Evolutionary conservation across 2,888 invertebrate genomes (phyloP), one percentile per base, ranked within the genome.

Genomic region (Elaeidobius kamerunicus): DNA sequence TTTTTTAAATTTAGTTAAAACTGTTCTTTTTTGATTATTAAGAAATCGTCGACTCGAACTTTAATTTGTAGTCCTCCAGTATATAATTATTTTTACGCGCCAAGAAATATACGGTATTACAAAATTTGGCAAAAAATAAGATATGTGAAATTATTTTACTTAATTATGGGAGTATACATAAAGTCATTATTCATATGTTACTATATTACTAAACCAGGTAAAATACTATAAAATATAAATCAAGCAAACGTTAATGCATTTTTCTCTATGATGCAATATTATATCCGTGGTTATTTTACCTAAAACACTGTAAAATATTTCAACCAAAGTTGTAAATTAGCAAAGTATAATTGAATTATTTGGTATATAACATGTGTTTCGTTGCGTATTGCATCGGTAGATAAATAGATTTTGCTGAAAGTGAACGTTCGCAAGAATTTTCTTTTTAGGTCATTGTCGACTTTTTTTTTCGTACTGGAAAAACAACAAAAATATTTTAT

Each of bases 341-440:
- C 11, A n/a, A 30, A 30, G 30, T 30, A 3, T 30, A 30, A 30
- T 30, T 30, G 30, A 30, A 30, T n/a, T 30, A 30, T 30, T 30
- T 30, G 30, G 11, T 30, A 30, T 11, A 30, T 30, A 30, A 30
- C 30, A 30, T 9, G 30, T 30, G 30, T 30, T 30, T 30, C 30
- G 30, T 30, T 30, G n/a, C n/a, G n/a, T n/a, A 30, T 30, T 30
- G 30, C 30, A 30, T 30, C 30, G 30, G 4, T 11, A 30, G 30
- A 3, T 30, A 30, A 30, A 30, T 30, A 30, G 30, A 7, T 30
- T 30, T 11, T 30, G 11, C 5, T 30, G 16, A 15, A 44, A 44
- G 44, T 44, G 44, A 44, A 44, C 16, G 44, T 7, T n/a, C 23
- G 16, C 35, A 44, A 35, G 15, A 20, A 30, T 44, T 43, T 43